Percentiles rank a stretch among this genome's conserved stretches.
phyloP scores from a whole-genome alignment of 2,888 invertebrate genomes.

The Erebia palarica region DNA sequence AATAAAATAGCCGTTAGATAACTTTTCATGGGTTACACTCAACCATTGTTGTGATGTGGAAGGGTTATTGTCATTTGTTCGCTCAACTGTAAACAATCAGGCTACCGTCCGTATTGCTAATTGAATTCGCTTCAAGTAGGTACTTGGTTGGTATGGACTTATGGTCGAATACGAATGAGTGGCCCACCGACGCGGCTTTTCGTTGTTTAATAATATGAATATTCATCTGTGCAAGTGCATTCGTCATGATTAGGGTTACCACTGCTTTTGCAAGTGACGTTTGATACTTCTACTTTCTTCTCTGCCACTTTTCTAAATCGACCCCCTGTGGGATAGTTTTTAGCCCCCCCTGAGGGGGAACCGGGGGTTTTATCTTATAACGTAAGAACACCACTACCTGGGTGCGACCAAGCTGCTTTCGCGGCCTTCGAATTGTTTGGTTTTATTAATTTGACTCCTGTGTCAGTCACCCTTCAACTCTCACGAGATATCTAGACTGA shows the following conservation, averaged over 20 bases:
- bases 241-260: constrained; percentile 27
- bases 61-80: constrained; percentile 38
- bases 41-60: constrained; percentile 19
- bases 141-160: constrained; percentile 11
- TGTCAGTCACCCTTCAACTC: too few species aligned
- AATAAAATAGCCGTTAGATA: background rate
- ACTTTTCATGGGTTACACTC: constrained; percentile 9
- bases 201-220: constrained; percentile 36
- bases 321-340: too few species aligned
- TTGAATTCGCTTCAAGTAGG: constrained; percentile 32
- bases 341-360: too few species aligned
- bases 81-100: constrained; percentile 36
- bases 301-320: too few species aligned
- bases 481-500: too few species aligned
- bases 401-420: too few species aligned
- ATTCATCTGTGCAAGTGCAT: constrained; percentile 35
- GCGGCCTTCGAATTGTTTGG: too few species aligned
- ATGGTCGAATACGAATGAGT: constrained; percentile 34
- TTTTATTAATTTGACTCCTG: too few species aligned
- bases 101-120: constrained; percentile 37
- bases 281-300: too few species aligned
- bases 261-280: background rate
- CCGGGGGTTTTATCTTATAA: too few species aligned
- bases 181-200: constrained; percentile 35
- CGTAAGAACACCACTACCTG: too few species aligned